Evolutionary conservation across 2,113 vertebrate species (phyloP).

Genomic region (Stegostoma tigrinum): DNA sequence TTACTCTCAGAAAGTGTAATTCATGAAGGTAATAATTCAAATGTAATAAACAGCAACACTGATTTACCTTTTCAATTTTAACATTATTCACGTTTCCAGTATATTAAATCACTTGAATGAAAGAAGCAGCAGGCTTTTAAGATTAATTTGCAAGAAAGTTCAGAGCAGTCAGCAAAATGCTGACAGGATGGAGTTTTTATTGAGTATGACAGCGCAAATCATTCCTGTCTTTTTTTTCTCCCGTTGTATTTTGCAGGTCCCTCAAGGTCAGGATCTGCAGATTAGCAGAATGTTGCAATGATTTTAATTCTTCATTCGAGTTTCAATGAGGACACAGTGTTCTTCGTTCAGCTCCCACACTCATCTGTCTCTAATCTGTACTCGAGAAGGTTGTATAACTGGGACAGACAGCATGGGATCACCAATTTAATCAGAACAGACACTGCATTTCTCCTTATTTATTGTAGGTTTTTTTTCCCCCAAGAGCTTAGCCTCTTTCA

Average conservation of each 20-base stretch:
- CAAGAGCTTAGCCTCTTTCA: not conserved
- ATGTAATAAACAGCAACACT: conserved; percentile 3
- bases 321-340: conserved; percentile 15
- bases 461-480: not conserved
- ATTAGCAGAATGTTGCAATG: conserved; percentile 7
- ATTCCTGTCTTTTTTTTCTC: not conserved
- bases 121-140: conserved; percentile 26
- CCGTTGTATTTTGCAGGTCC: conserved; percentile 10
- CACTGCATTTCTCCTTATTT: not conserved
- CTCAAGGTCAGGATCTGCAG: conserved; percentile 12
- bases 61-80: conserved; percentile 3
- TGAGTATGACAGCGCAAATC: conserved; percentile 28
- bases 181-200: conserved; percentile 20
- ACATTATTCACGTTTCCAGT: conserved; percentile 7
- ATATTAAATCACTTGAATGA: conserved; percentile 16
- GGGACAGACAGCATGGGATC: conserved; percentile 12
- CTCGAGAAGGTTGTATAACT: not conserved
- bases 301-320: conserved; percentile 30
- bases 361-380: conserved; percentile 32
- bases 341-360: not conserved
- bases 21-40: not conserved
- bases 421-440: conserved; percentile 21
- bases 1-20: not conserved
- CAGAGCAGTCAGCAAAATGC: not conserved
- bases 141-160: conserved; percentile 29